Conservation (phyloP, 2,113 vertebrate species). For the Sclerurus mexicanus region DNA sequence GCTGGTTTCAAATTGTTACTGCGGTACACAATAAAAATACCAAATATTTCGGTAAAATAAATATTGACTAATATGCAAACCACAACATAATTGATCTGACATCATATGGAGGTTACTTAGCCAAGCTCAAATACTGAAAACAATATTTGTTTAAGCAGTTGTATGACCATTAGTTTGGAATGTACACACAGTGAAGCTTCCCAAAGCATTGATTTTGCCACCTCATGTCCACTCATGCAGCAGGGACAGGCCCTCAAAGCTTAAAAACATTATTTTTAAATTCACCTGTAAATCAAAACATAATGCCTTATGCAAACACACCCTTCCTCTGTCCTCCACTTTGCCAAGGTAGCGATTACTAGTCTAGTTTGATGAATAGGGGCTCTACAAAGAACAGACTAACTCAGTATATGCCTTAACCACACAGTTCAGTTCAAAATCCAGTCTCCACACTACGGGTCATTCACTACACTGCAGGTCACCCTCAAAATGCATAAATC, state of each 20-base stretch:
- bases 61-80: not conserved
- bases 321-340: not conserved
- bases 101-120: not conserved
- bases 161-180: not conserved
- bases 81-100: not conserved
- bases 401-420: not conserved
- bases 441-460: not conserved
- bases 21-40: not conserved
- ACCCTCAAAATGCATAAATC: constrained; percentile 4
- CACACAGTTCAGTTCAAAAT: not conserved
- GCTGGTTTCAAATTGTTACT: not conserved
- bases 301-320: not conserved
- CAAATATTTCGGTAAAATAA: not conserved
- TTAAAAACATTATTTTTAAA: not conserved
- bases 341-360: not conserved
- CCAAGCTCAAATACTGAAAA: not conserved
- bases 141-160: not conserved
- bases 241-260: not conserved
- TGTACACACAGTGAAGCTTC: not conserved
- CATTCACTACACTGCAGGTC: not conserved
- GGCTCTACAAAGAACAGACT: not conserved
- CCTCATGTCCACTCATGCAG: not conserved
- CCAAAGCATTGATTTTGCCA: not conserved
- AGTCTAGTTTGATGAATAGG: not conserved
- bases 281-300: not conserved